Base-by-base conservation (phyloP, 2,113 vertebrate genomes). In the Uria lomvia region DNA sequence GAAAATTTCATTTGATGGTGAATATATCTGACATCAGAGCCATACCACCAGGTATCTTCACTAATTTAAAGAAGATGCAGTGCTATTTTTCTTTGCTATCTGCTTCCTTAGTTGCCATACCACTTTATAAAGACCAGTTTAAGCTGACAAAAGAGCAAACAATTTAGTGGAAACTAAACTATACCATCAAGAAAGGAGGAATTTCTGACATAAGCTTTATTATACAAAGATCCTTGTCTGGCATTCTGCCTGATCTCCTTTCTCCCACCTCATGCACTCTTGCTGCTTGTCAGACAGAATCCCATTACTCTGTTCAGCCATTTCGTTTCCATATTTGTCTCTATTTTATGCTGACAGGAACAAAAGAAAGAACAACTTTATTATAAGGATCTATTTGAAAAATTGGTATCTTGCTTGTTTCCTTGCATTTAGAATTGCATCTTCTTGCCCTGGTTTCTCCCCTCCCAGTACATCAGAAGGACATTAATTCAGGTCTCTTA, bases 401-500 rank as follows among this genome's bases (percentile, higher is more conserved):
- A 91, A 40, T 23, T 3, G 4, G 45, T 84, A 53, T 56, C 52
- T 78, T 18, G 30, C 49, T 89, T 60, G 34, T 47, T 88, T 95
- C 24, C 34, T 49, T 40, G 21, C 13, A 86, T 75, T 91, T 74
- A 56, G 36, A 87, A 82, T 60, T 74, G 59, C 2, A 1, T 58
- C 6, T 63, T 71, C 79, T 45, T 86, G 65, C n/a, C 43, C 86
- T 89, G 72, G 16, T 93, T 94, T 92, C 68, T 90, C 34, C 53
- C 38, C 30, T 85, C 43, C 59, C 65, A 30, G 36, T 59, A 71
- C 23, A 81, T 65, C 62, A 74, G 68, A 75, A 42, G 32, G 30
- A 45, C 68, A 88, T 88, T 93, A 95, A 93, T 88, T 91, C 38
- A 75, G 63, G 74, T 85, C 79, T 84, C 65, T 77, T 50, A 84